These are phyloP conservation scores for Botrylloides violaceus DNA, from an alignment of 23 tunicate species.

Conservation along the genomic window DNA sequence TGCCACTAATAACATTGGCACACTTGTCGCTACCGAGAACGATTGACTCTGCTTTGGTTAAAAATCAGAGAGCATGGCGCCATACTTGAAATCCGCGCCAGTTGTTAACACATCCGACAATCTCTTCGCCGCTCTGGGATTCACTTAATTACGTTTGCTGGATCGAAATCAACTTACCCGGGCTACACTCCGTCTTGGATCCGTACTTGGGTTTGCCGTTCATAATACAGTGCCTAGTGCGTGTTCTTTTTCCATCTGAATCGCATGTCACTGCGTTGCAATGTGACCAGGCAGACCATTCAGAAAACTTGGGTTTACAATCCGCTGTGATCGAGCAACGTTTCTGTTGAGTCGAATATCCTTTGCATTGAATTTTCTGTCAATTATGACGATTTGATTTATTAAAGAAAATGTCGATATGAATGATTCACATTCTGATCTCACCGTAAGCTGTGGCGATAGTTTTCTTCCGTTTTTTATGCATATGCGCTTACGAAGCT, in stretches of 20 bases:
- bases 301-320: conserved; percentile 22
- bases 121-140: too few species aligned
- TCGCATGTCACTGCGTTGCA: conserved; percentile 42
- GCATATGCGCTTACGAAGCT: conserved; percentile 28
- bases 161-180: conserved; percentile 10
- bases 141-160: too few species aligned
- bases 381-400: too few species aligned
- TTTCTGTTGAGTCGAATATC: conserved; percentile 13
- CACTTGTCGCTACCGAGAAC: too few species aligned
- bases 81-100: too few species aligned
- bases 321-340: neutral
- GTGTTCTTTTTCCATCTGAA: conserved; percentile 21
- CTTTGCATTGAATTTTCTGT: neutral
- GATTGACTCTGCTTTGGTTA: too few species aligned
- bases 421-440: too few species aligned
- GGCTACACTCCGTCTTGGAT: neutral
- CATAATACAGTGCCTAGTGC: conserved; percentile 25
- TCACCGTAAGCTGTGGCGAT: neutral
- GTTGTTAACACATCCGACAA: too few species aligned
- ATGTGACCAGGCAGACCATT: conserved; percentile 33
- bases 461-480: neutral
- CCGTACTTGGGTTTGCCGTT: neutral
- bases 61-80: too few species aligned
- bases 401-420: too few species aligned
- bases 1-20: too few species aligned